These are phyloP conservation scores for Solenodon paradoxus DNA, from an alignment of 2,113 vertebrate genomes.

Conservation along the genomic window DNA sequence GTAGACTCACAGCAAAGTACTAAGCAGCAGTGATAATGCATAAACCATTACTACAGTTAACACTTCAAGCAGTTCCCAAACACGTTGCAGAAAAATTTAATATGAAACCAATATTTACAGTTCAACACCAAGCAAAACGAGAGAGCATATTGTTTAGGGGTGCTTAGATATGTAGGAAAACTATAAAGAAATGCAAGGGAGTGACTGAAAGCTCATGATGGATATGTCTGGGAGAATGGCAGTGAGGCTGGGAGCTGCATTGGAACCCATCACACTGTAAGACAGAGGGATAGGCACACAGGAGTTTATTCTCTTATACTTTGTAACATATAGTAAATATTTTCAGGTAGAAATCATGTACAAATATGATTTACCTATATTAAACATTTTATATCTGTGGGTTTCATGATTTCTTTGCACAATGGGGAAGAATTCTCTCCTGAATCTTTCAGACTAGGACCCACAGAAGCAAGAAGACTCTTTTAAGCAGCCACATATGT, in stretches of 20 bases:
- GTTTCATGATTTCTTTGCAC: not conserved
- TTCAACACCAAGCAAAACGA: not conserved
- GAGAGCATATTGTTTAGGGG: not conserved
- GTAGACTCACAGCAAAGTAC: not conserved
- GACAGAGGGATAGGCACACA: not conserved
- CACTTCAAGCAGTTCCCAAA: not conserved
- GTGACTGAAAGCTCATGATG: not conserved
- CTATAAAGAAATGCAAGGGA: not conserved
- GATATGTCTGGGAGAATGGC: not conserved
- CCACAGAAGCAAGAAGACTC: not conserved
- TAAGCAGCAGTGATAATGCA: constrained; percentile 10
- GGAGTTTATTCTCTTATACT: not conserved
- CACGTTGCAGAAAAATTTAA: not conserved
- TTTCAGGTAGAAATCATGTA: not conserved
- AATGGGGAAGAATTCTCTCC: not conserved
- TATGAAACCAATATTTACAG: not conserved
- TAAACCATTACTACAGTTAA: not conserved
- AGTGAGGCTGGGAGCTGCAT: not conserved
- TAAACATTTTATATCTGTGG: not conserved
- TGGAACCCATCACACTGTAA: not conserved
- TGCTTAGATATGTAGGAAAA: not conserved
- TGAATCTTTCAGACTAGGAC: not conserved
- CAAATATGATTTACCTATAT: not conserved
- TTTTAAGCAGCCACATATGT: not conserved
- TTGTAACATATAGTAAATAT: not conserved